Conservation (phyloP, 92 coral and sea anemone genomes). For the Umimayanthus kanabou region DNA sequence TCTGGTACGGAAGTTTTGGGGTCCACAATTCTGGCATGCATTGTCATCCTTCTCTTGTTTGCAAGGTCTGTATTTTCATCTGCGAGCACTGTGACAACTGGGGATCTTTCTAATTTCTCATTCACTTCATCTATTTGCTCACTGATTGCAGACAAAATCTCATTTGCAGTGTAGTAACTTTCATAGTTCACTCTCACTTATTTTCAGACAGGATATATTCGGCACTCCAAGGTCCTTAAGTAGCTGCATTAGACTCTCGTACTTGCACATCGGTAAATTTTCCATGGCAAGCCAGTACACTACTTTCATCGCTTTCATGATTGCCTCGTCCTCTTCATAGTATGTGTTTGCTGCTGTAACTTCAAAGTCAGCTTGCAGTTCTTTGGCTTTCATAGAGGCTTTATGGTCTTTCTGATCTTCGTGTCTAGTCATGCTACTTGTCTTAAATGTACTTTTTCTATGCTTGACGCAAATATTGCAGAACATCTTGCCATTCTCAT, state of each 20-base stretch:
- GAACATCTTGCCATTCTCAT: conserved; percentile 43
- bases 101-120: too few species aligned
- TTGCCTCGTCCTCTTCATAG: conserved; percentile 15
- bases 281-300: conserved; percentile 13
- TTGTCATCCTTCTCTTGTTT: too few species aligned
- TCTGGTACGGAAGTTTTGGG: too few species aligned
- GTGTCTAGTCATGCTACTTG: conserved; percentile 49
- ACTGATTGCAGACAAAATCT: not conserved
- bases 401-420: conserved; percentile 33
- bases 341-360: conserved; percentile 7
- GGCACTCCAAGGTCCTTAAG: conserved; percentile 47
- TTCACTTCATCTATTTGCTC: too few species aligned
- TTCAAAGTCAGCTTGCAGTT: not conserved
- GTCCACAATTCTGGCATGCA: too few species aligned
- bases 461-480: conserved; percentile 42
- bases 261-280: conserved; percentile 47
- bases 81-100: too few species aligned
- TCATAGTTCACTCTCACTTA: not conserved
- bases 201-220: conserved; percentile 34
- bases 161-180: conserved; percentile 17
- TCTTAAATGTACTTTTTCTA: conserved; percentile 48
- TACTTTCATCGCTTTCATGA: conserved; percentile 23
- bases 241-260: conserved; percentile 50
- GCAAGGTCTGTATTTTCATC: too few species aligned
- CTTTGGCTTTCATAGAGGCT: not conserved